These are phyloP conservation scores for Antedon mediterranea DNA, from an alignment of 53 echinoderm and acorn worm species.

Conservation along the genomic window DNA sequence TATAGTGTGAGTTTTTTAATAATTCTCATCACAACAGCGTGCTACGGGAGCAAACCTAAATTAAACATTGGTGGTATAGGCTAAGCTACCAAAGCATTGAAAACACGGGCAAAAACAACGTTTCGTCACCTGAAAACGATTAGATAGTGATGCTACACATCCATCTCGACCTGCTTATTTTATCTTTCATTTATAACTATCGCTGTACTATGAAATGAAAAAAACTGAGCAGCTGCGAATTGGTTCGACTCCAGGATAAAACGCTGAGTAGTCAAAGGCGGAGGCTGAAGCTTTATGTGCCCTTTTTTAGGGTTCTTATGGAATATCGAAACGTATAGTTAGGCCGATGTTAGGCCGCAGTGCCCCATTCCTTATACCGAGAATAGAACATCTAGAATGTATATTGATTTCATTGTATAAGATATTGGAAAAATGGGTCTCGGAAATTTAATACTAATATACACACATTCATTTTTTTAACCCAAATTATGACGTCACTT, in stretches of 20 bases:
- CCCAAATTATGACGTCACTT: neutral
- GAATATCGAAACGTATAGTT: neutral
- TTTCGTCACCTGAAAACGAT: too few relatives aligned
- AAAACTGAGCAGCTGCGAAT: neutral
- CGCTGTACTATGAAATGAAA: neutral
- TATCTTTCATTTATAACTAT: neutral
- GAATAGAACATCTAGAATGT: too few relatives aligned
- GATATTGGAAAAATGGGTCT: too few relatives aligned
- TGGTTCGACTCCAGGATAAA: neutral
- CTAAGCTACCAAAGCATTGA: too few relatives aligned
- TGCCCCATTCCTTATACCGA: too few relatives aligned
- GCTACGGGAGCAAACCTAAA: too few relatives aligned
- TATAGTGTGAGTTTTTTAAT: too few relatives aligned
- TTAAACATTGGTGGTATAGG: too few relatives aligned
- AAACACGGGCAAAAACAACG: too few relatives aligned
- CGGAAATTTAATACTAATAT: neutral
- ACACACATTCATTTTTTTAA: neutral
- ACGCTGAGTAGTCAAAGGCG: neutral
- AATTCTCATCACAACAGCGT: too few relatives aligned
- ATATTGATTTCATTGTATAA: too few relatives aligned
- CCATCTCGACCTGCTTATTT: neutral
- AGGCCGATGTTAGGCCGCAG: too few relatives aligned
- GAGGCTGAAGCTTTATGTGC: neutral
- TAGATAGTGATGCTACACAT: neutral
- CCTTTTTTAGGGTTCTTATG: neutral